Evolutionary conservation across 2,888 invertebrate species (phyloP).

Genomic region (Girardia tigrina): DNA sequence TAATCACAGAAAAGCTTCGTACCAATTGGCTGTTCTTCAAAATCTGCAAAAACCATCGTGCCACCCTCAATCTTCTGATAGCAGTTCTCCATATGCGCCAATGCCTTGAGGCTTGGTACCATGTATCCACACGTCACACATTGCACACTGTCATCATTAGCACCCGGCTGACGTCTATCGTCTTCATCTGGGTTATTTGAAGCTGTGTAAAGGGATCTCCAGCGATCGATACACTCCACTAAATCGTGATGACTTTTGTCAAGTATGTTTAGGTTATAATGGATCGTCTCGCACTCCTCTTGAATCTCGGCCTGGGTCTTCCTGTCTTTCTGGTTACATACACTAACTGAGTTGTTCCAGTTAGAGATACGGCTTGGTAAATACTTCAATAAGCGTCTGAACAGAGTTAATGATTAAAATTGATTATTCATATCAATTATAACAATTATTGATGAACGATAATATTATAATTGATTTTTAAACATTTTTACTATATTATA

Average conservation of each 20-base stretch:
- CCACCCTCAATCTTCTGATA: conserved; percentile 90
- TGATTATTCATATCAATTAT: no score
- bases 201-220: not conserved
- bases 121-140: conserved; percentile 94
- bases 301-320: not conserved
- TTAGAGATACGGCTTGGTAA: not conserved
- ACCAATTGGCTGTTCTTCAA: conserved; percentile 70
- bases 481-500: no score
- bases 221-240: not conserved
- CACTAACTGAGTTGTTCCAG: not conserved
- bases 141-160: conserved; percentile 39
- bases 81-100: conserved; percentile 93
- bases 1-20: conserved; percentile 95
- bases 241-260: conserved; percentile 16
- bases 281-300: not conserved
- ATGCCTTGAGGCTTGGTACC: conserved; percentile 73
- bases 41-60: conserved; percentile 93
- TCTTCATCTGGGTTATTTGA: not conserved
- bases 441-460: no score
- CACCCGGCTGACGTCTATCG: not conserved
- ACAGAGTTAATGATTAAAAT: no score
- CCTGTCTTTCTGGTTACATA: not conserved
- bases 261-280: not conserved
- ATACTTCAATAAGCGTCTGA: not conserved
- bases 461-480: no score